Base-by-base conservation (phyloP, 2,797 vertebrate species). In the Sparus aurata region DNA sequence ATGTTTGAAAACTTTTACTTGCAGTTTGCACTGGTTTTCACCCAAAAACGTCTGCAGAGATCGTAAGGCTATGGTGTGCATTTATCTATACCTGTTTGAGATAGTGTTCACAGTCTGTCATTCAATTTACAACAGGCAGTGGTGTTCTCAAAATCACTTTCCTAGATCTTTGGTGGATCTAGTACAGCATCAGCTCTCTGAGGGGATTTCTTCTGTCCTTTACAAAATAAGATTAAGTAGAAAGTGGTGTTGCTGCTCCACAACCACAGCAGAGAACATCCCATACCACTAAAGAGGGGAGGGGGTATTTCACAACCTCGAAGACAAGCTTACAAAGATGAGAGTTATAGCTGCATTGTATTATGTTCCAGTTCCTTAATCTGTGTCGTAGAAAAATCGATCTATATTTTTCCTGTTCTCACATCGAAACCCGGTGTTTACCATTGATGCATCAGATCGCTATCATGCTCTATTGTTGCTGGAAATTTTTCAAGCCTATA, bases 351-450 rank as follows among this genome's bases (percentile, higher is more conserved):
- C 62, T 55, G 53, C 34, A 50, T 45, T 76, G 73, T 50, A 18
- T 58, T 54, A 18, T 18, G 54, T 54, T 15, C 0, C 45, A 41
- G 52, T 58, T 71, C n/a, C 3, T 50, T 25, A 61, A 67, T 38
- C 68, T 67, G n/a, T 63, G 27, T 77, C 54, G 0, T 11, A 61
- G 47, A 63, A 54, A 66, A 58, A 66, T 23, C 9, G 18, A 47
- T 73, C 20, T 67, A 13, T 25, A 5, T 12, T 49, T 78, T 70
- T 68, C 34, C 57, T 58, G 23, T 23, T 47, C 47, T 58, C 62
- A 77, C 74, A 79, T 12, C 23, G n/a, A 57, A 70, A 69, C 57
- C 46, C 15, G 23, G 23, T 75, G 60, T 77, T 80, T 57, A 43
- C 67, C 38, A 61, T 58, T 59, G 75, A 79, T 18, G 74, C 67